Evolutionary conservation across 1,140 invertebrate species (phyloP).

Genomic region (Goniozus legneri): DNA sequence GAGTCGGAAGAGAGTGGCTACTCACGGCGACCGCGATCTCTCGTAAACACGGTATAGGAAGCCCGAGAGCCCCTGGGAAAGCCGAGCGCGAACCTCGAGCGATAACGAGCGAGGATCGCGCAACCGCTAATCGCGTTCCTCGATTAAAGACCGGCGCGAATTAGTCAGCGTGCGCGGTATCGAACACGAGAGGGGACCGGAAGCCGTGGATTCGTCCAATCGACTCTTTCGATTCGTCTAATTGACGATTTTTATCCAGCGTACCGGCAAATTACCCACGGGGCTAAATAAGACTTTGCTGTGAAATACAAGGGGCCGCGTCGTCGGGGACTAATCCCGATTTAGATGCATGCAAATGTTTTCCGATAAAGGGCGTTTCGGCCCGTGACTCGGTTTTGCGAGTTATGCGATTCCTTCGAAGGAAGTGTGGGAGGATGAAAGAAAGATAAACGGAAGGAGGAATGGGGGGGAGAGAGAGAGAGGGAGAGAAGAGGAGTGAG

Average conservation of each 20-base stretch:
- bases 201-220: no score
- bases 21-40: slow-evolving; percentile 28
- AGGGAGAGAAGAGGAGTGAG: slow-evolving; percentile 4
- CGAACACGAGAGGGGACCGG: slow-evolving; percentile 14
- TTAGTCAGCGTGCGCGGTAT: no score
- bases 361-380: no score
- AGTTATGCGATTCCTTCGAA: not conserved
- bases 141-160: slow-evolving; percentile 3
- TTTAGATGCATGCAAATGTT: no score
- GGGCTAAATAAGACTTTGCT: no score
- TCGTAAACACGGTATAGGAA: slow-evolving; percentile 31
- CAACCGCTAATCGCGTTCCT: not conserved
- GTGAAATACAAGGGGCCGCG: slow-evolving; percentile 1
- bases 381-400: slow-evolving; percentile 27
- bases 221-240: no score
- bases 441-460: not conserved
- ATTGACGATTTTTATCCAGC: no score
- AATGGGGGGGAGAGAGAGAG: slow-evolving; percentile 2
- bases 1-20: slow-evolving; percentile 19
- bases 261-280: no score
- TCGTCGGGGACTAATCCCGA: not conserved
- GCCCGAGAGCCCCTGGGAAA: slow-evolving; percentile 28
- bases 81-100: slow-evolving; percentile 23
- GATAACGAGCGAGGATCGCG: slow-evolving; percentile 21
- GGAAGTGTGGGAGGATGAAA: not conserved